Evolutionary conservation across 2,797 vertebrate species (phyloP).

Genomic region (Otolemur crassicaudatus): DNA sequence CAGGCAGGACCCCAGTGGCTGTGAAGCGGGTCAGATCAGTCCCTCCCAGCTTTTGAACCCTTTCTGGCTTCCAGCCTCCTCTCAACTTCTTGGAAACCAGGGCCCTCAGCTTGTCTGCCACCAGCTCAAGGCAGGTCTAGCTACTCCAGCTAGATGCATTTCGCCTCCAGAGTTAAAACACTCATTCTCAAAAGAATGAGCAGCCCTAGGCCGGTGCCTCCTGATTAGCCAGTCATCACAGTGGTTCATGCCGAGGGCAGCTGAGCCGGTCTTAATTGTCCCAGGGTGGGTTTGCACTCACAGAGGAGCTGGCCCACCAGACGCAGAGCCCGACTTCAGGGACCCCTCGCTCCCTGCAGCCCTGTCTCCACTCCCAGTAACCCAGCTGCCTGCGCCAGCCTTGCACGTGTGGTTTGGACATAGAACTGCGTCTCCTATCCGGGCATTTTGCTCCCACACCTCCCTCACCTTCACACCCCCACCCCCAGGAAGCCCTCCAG

Average conservation of each 20-base stretch:
- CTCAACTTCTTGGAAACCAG: not conserved
- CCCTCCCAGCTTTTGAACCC: not conserved
- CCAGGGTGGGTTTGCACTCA: accelerated
- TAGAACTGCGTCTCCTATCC: too few species aligned
- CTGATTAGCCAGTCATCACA: too few species aligned
- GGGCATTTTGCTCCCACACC: accelerated
- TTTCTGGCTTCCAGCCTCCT: not conserved
- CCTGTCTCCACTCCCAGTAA: accelerated
- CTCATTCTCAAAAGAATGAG: not conserved
- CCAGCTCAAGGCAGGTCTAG: not conserved
- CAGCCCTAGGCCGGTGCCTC: not conserved
- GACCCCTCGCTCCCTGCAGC: accelerated
- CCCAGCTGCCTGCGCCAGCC: not conserved
- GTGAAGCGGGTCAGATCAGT: not conserved
- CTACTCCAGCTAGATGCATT: not conserved
- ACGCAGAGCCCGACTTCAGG: not conserved
- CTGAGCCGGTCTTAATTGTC: accelerated
- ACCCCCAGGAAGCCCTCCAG: not conserved
- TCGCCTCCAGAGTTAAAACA: not conserved
- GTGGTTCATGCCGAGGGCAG: accelerated
- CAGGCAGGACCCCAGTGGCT: not conserved
- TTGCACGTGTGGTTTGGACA: not conserved
- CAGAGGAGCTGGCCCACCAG: not conserved
- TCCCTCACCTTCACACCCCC: accelerated
- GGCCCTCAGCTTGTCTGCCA: not conserved